These are phyloP conservation scores for Acanthaster planci DNA, from an alignment of 35 echinoderm and acorn worm species.

Conservation along the genomic window DNA sequence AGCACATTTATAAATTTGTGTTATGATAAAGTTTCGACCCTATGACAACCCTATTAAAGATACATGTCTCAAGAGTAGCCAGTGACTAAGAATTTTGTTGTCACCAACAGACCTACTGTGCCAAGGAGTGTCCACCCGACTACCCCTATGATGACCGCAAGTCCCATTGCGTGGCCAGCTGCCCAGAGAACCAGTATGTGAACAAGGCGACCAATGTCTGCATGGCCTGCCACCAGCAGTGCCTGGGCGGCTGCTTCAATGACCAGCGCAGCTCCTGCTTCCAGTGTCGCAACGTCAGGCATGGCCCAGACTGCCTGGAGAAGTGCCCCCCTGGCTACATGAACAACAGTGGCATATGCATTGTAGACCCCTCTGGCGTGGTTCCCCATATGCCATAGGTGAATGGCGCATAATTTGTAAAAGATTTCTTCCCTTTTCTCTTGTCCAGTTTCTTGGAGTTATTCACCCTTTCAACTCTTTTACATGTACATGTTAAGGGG, in stretches of 20 bases:
- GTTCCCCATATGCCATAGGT: no score
- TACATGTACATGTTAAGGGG: no score
- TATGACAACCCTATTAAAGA: no score
- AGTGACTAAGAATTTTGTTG: no score
- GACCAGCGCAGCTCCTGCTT: slow-evolving; percentile 63
- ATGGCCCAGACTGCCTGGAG: slow-evolving; percentile 36
- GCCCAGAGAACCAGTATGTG: slow-evolving; percentile 18
- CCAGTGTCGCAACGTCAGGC: slow-evolving; percentile 58
- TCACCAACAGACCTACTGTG: slow-evolving; percentile 44
- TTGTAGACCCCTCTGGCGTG: background rate
- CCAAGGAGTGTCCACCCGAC: slow-evolving; percentile 31
- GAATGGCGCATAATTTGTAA: no score
- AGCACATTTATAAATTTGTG: no score
- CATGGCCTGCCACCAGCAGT: slow-evolving; percentile 61
- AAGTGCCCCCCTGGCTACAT: slow-evolving; percentile 35
- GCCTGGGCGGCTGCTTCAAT: slow-evolving; percentile 69
- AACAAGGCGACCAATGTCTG: slow-evolving; percentile 45
- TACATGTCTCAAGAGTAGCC: no score
- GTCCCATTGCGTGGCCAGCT: slow-evolving; percentile 46
- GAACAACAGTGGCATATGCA: slow-evolving; percentile 35
- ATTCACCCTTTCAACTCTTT: no score
- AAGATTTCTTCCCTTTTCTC: no score
- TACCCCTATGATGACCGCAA: slow-evolving; percentile 23
- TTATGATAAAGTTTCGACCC: no score
- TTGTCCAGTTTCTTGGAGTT: no score